Evolutionary conservation across 1,140 invertebrate species (phyloP).

Genomic region (Scaptodrosophila lebanonensis): DNA sequence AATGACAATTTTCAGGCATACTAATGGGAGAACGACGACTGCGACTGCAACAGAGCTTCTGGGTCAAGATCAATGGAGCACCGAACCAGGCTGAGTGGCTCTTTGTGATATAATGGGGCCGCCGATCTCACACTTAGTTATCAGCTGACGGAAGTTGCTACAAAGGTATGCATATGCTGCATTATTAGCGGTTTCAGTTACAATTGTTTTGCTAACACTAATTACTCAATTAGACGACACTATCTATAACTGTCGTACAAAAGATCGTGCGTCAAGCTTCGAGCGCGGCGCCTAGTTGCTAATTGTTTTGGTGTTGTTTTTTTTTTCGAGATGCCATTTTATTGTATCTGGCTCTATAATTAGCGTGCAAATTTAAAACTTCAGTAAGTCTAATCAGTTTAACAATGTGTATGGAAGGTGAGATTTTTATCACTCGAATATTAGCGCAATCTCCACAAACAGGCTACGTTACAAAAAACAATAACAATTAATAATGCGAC

Average conservation of each 20-base stretch:
- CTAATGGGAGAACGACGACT: too few relatives aligned
- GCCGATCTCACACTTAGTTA: too few relatives aligned
- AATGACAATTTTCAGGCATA: too few relatives aligned
- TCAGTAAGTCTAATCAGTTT: constrained; percentile 17
- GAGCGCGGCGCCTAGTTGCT: too few relatives aligned
- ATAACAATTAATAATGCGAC: too few relatives aligned
- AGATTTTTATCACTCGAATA: constrained; percentile 29
- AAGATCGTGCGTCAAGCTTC: too few relatives aligned
- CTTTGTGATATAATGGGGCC: too few relatives aligned
- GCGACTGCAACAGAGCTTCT: background rate
- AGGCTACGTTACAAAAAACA: too few relatives aligned
- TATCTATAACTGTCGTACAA: too few relatives aligned
- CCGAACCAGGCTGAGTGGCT: background rate
- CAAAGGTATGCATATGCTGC: background rate
- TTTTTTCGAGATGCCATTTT: constrained; percentile 11
- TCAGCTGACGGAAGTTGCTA: constrained; percentile 15
- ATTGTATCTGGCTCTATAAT: constrained; percentile 30
- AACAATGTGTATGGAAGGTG: constrained; percentile 24
- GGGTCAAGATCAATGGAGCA: constrained; percentile 36
- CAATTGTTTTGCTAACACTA: constrained; percentile 42
- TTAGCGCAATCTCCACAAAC: too few relatives aligned
- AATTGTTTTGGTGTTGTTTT: background rate
- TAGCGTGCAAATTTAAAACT: constrained; percentile 29
- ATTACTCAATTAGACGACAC: constrained; percentile 28
- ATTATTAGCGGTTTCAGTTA: constrained; percentile 19